phyloP scores from a whole-genome alignment of 2,113 vertebrate species.

The Marmota monax region DNA sequence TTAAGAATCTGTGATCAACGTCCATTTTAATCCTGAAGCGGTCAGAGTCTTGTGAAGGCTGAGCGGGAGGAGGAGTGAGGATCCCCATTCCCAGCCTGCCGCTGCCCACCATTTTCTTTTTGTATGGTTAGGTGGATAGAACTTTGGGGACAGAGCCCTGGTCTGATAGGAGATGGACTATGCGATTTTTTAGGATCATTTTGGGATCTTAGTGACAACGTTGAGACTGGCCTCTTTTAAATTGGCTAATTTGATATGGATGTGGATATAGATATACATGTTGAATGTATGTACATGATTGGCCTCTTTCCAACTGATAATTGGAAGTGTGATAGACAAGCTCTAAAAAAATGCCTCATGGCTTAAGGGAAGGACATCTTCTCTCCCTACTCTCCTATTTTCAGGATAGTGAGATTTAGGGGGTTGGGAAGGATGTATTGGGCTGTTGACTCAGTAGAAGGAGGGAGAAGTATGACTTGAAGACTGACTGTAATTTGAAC shows the following conservation, averaged over 20 bases:
- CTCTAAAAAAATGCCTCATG: neutral
- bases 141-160: neutral
- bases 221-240: neutral
- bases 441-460: neutral
- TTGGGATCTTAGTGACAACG: neutral
- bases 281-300: neutral
- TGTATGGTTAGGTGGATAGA: neutral
- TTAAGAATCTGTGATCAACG: conserved; percentile 64
- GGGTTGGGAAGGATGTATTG: neutral
- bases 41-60: conserved; percentile 26
- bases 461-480: neutral
- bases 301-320: neutral
- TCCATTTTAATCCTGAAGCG: conserved; percentile 72
- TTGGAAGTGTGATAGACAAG: neutral
- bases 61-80: neutral
- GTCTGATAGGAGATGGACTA: neutral
- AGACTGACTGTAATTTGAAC: neutral
- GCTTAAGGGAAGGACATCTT: neutral
- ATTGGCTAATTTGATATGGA: neutral
- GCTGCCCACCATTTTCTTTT: neutral
- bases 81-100: neutral
- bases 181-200: neutral
- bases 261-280: too few relatives aligned
- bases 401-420: neutral
- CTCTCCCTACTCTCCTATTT: neutral